A percentile compares a stretch with the other conserved stretches of the same genome.
These are phyloP conservation scores for Lasioglossum pauxillum DNA, from an alignment of 2,888 invertebrate species.

Conservation along the genomic window DNA sequence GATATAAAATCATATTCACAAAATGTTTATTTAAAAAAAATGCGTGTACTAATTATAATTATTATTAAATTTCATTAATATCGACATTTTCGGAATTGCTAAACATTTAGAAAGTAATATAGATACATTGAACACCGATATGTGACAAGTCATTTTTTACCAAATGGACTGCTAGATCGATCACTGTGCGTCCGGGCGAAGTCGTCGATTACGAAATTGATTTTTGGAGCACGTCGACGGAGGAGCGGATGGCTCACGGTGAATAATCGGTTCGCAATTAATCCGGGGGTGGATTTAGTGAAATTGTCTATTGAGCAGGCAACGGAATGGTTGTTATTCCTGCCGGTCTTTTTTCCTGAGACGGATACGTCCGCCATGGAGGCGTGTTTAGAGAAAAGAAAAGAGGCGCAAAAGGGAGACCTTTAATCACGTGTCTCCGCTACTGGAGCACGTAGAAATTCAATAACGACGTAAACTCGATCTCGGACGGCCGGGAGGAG, in stretches of 20 bases:
- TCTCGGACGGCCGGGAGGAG: conserved; percentile 47
- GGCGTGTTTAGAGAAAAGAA: conserved; percentile 24
- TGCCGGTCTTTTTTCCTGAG: not conserved
- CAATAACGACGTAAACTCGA: conserved; percentile 70
- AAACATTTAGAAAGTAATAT: too few relatives aligned
- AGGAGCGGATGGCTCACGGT: not conserved
- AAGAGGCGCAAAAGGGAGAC: conserved; percentile 34
- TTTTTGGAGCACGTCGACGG: not conserved
- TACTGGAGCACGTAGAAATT: conserved; percentile 67
- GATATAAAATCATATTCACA: too few relatives aligned
- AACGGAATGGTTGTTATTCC: not conserved
- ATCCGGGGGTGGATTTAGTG: not conserved
- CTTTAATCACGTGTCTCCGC: conserved; percentile 59
- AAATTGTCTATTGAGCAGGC: not conserved
- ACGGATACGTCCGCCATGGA: not conserved
- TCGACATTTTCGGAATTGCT: too few relatives aligned
- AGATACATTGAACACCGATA: too few relatives aligned
- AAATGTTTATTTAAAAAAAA: too few relatives aligned
- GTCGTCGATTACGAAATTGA: not conserved
- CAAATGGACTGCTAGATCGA: too few relatives aligned
- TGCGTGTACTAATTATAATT: too few relatives aligned
- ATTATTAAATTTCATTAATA: too few relatives aligned
- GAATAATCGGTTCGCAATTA: conserved; percentile 5
- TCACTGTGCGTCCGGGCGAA: too few relatives aligned
- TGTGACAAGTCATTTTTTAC: too few relatives aligned